Evolutionary conservation across 2,797 vertebrate species (phyloP), one percentile per base, ranked within the genome.

Genomic region (Hippopotamyrus pictus): DNA sequence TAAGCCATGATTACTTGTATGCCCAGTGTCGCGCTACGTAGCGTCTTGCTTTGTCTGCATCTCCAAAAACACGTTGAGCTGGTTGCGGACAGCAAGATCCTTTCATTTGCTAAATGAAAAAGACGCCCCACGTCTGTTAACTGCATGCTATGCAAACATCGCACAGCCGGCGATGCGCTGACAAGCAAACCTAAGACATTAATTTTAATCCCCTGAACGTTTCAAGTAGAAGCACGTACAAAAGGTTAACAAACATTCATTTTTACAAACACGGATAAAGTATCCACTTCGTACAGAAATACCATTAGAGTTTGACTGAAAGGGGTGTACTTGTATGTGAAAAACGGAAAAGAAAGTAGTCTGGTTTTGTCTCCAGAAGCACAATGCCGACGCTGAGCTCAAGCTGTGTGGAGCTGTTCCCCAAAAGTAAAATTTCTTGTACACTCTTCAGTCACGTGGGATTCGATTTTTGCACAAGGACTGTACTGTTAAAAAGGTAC

Each of bases 111-210:
- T 87, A 54, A 90, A 91, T 73, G 44, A n/a, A 17, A 88, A 33
- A 92, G 90, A 86, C 91, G 89, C 88, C 88, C 93, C 94, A 94
- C 93, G 85, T 84, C 88, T 88, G n/a, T 89, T 44, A 92, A 46
- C 57, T 37, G n/a, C 19, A 79, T 79, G 33, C 7, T 62, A 19
- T 8, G 48, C 22, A 48, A 7, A 17, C 79, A 89, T 89, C 8
- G 37, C 57, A 85, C 37, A 89, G 41, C 53, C 7, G 41, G 51
- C 19, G 6, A 89, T 19, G 29, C 9, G 19, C 5, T 84, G 51
- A 17, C 25, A 88, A 44, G 9, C 19, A 57, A 82, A 57, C 8
- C 29, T 62, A 89, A 62, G 5, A 25, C 50, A 65, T 65, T 2
- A 84, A 85, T 89, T 89, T 11, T 33, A 46, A n/a, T 37, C 17